Evolutionary conservation across 2,888 invertebrate species (phyloP).

Genomic region (Drosophila borborema): DNA sequence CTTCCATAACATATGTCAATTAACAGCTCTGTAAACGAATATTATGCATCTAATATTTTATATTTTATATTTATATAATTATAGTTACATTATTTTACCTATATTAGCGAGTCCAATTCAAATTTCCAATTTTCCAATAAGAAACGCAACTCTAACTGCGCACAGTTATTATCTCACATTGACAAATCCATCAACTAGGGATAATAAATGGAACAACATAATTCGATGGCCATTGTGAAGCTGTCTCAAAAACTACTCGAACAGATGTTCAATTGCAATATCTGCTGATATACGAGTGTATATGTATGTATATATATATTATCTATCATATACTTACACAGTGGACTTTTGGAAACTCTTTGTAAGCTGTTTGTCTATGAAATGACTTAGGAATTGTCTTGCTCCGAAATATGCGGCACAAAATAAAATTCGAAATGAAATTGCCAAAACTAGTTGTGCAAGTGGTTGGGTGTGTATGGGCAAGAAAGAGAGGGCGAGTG

Average conservation of each 20-base stretch:
- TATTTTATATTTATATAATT: not conserved
- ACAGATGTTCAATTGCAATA: not conserved
- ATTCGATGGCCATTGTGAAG: not conserved
- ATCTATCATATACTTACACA: not conserved
- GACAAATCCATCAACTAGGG: not conserved
- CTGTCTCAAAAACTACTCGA: not conserved
- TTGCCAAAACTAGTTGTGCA: conserved; percentile 37
- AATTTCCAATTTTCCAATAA: not conserved
- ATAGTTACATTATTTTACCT: not conserved
- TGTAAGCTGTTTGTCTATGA: conserved; percentile 27
- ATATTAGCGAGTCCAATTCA: not conserved
- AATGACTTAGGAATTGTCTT: conserved; percentile 35
- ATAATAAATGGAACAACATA: not conserved
- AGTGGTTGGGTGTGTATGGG: too few species aligned
- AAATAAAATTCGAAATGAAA: conserved; percentile 50
- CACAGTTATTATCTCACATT: not conserved
- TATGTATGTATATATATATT: not conserved
- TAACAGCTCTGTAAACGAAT: too few species aligned
- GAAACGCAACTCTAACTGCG: not conserved
- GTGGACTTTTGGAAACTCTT: conserved; percentile 1
- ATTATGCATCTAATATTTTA: too few species aligned
- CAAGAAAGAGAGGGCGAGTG: too few species aligned
- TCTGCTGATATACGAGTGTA: not conserved
- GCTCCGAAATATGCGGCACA: conserved; percentile 1
- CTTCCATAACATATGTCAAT: too few species aligned